phyloP scores from a whole-genome alignment of 2,888 invertebrate species.

The Athalia circularis region DNA sequence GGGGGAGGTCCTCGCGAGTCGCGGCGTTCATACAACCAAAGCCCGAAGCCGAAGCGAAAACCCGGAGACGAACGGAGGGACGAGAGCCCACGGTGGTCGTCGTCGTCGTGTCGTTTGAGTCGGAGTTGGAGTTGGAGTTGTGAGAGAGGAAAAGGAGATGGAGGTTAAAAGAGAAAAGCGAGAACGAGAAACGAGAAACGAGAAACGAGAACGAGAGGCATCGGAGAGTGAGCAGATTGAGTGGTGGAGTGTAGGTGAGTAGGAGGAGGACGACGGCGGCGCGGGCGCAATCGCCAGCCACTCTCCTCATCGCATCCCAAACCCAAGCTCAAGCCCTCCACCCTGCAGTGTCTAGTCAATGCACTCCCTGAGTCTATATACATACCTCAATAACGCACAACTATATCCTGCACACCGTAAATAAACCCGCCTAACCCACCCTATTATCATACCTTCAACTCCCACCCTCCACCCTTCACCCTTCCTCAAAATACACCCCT shows the following conservation, averaged over 20 bases:
- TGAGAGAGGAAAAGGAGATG: constrained; percentile 9
- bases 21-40: constrained; percentile 41
- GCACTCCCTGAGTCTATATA: neutral
- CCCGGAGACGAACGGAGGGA: constrained; percentile 28
- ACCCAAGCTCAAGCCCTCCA: neutral
- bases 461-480: no score
- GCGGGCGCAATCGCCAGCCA: constrained; percentile 40
- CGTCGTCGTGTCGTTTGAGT: constrained; percentile 42
- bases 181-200: neutral
- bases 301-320: constrained; percentile 20
- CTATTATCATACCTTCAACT: no score
- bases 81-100: constrained; percentile 20
- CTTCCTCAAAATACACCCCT: no score
- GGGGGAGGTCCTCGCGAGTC: constrained; percentile 56
- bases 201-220: constrained; percentile 7
- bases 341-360: neutral
- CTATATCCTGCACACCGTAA: no score
- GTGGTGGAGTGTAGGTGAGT: constrained; percentile 46
- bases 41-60: neutral
- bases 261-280: constrained; percentile 49
- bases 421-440: no score
- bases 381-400: no score
- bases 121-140: constrained; percentile 9
- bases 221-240: constrained; percentile 42
- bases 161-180: no score